Base-by-base conservation (phyloP, 2,797 vertebrate genomes). In the Steatocranus sp. region DNA sequence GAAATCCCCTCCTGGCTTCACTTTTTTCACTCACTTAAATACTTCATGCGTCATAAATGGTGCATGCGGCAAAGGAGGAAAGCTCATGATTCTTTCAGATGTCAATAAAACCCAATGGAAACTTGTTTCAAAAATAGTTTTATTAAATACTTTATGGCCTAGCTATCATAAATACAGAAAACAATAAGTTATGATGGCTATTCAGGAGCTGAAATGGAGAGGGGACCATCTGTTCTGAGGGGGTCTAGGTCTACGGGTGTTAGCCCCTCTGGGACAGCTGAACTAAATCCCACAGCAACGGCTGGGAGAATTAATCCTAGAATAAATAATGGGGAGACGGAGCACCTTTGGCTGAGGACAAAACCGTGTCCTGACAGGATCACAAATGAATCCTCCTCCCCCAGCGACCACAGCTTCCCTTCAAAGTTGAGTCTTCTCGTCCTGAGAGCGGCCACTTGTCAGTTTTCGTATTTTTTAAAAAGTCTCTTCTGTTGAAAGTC, bases 191-290 rank as follows among this genome's bases (percentile, higher is more conserved):
- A 78, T 50, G 54, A 63, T 88, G 25, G 86, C 11, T 77, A 58
- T 83, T 83, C 43, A 77, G 58, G 56, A 15, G 36, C 20, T 54
- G 41, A 76, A 87, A 56, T 79, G 74, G 70, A 86, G 75, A 25
- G 86, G 85, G 90, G 85, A 73, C 96, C 95, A 96, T 96, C 95
- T 96, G 96, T 84, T 87, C 74, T 2, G 11, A 81, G 83, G 88
- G 82, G 89, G 88, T 89, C 58, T 77, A 43, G 5, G 66, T 70
- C 66, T 46, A 18, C 43, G 87, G 88, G 86, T 83, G 78, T 85
- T 50, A 15, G 86, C 83, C 89, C 78, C 87, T 66, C 84, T 86
- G 91, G 90, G 92, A 93, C 94, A 95, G 93, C 90, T 96, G 95
- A 95, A 93, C 88, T 86, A 89, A 95, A 95, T 95, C 94, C 91